Percentiles rank a stretch among this genome's conserved stretches.
phyloP scores from a whole-genome alignment of 2,888 invertebrate genomes.

The Heteromyza rotundicornis region DNA sequence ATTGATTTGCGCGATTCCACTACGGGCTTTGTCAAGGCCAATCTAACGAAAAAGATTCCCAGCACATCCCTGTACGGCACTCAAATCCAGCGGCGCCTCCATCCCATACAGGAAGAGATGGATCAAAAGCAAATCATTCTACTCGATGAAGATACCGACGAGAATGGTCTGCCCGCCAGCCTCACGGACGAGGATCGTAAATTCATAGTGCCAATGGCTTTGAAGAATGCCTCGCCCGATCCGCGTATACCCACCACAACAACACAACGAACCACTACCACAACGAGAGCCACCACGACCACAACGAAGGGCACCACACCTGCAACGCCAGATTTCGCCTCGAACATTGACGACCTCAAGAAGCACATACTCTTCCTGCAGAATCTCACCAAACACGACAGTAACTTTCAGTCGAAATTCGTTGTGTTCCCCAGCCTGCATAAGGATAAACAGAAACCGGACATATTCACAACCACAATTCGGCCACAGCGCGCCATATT shows the following conservation, averaged over 20 bases:
- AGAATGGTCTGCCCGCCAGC: conserved; percentile 58
- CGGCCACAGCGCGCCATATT: conserved; percentile 48
- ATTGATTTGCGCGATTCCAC: conserved; percentile 58
- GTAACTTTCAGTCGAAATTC: conserved; percentile 61
- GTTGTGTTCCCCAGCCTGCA: conserved; percentile 62
- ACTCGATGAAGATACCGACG: conserved; percentile 60
- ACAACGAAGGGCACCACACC: conserved; percentile 39
- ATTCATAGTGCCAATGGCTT: conserved; percentile 62
- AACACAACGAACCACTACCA: conserved; percentile 31
- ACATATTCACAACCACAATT: conserved; percentile 31
- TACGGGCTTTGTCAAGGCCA: conserved; percentile 58
- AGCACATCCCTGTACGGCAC: conserved; percentile 34
- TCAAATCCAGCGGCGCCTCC: conserved; percentile 43
- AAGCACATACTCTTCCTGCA: conserved; percentile 61
- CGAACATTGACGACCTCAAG: conserved; percentile 61
- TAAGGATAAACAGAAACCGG: conserved; percentile 45
- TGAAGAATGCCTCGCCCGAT: conserved; percentile 59
- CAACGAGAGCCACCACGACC: conserved; percentile 41
- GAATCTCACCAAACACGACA: conserved; percentile 61
- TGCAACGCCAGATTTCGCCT: conserved; percentile 46
- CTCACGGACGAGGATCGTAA: conserved; percentile 60
- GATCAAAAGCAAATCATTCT: conserved; percentile 60
- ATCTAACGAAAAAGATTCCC: conserved; percentile 56
- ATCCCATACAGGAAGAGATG: conserved; percentile 61
- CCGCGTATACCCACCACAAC: conserved; percentile 41